phyloP scores from a whole-genome alignment of 2,888 invertebrate genomes.

The Eledona agricola region DNA sequence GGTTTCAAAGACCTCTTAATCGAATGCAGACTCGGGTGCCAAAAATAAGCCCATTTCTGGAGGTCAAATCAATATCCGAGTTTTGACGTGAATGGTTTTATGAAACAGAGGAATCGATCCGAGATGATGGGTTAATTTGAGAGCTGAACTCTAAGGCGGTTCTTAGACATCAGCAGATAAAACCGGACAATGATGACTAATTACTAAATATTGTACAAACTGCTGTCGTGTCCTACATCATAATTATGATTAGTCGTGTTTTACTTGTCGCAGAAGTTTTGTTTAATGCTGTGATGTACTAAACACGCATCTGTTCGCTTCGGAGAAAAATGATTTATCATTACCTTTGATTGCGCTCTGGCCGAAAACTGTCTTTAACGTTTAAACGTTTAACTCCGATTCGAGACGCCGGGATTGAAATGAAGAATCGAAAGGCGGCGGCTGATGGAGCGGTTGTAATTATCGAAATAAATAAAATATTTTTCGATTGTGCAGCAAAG shows the following conservation, averaged over 20 bases:
- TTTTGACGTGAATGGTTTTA: neutral
- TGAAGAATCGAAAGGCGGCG: too few relatives aligned
- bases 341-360: slow-evolving; percentile 1
- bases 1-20: too few relatives aligned
- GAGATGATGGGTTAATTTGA: neutral
- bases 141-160: slow-evolving; percentile 2
- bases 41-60: too few relatives aligned
- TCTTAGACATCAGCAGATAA: slow-evolving; percentile 2
- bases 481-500: too few relatives aligned
- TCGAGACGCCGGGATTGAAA: too few relatives aligned
- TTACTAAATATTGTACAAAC: slow-evolving; percentile 7
- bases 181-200: slow-evolving; percentile 17
- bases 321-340: slow-evolving; percentile 7
- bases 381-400: neutral
- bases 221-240: slow-evolving; percentile 3
- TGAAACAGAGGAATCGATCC: slow-evolving; percentile 1
- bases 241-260: slow-evolving; percentile 8
- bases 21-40: too few relatives aligned
- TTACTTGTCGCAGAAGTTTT: slow-evolving; percentile 10
- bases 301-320: neutral
- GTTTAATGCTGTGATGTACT: neutral
- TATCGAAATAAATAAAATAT: too few relatives aligned
- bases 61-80: too few relatives aligned
- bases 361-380: neutral
- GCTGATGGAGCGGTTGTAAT: too few relatives aligned